Conservation (phyloP, 2,113 vertebrate species). For the Tychaedon coryphoeus region DNA sequence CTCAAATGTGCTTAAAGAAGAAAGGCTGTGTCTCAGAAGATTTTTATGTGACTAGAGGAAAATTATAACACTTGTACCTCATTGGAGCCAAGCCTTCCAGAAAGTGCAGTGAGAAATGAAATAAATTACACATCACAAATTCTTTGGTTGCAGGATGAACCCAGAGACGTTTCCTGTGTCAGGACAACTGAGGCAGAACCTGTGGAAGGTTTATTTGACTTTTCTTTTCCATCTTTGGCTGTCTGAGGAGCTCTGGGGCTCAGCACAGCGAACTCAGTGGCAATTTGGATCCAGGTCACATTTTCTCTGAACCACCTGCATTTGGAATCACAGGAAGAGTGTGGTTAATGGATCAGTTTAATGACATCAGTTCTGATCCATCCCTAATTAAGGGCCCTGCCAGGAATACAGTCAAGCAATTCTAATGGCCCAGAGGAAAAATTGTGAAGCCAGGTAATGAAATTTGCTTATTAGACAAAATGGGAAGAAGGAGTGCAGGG, state of each 20-base stretch:
- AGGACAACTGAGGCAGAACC: neutral
- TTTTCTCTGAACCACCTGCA: conserved; percentile 3
- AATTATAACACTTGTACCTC: neutral
- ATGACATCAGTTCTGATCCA: conserved; percentile 65
- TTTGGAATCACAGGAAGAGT: conserved; percentile 29
- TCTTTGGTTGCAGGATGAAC: neutral
- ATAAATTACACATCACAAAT: neutral
- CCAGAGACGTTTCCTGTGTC: neutral
- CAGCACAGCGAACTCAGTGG: neutral
- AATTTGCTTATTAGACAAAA: conserved; percentile 68
- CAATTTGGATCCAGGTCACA: conserved; percentile 15
- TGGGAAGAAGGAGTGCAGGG: conserved; percentile 52
- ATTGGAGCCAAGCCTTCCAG: neutral
- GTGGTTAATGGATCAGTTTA: conserved; percentile 59
- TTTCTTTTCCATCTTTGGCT: neutral
- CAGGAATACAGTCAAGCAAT: conserved; percentile 63
- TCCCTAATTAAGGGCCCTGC: conserved; percentile 64
- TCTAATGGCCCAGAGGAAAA: conserved; percentile 63
- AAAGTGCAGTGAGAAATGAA: neutral
- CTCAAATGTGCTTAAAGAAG: neutral
- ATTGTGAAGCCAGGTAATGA: conserved; percentile 64
- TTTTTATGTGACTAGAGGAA: neutral
- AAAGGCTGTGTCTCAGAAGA: neutral
- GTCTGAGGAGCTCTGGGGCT: neutral
- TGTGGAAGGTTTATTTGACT: neutral